Base-by-base conservation (phyloP, 2,797 vertebrate genomes). In the Catostomus latipinnis region DNA sequence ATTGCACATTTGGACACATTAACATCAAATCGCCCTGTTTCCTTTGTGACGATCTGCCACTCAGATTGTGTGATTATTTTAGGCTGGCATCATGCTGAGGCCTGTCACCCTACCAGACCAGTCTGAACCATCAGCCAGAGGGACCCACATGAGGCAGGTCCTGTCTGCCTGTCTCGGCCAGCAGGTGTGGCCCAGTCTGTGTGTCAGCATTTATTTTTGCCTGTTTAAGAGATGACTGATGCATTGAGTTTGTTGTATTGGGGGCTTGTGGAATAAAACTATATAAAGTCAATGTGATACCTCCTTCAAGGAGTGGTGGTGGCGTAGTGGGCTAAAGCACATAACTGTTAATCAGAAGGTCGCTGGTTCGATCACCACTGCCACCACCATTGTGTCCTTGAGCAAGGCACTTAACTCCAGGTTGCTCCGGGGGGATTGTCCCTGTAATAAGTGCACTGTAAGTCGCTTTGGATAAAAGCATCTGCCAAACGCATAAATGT, bases 31-130 rank as follows among this genome's bases (percentile, higher is more conserved):
- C 58, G 16, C 16, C 9, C 58, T 43, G 11, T 62, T 11, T 62
- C 22, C 60, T 16, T 62, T 9, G 6, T 7, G 48, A 49, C 9
- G 48, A 49, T 5, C 48, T 49, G 34, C 34, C 34, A 34, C 34
- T 34, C 34, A 34, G 34, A 3, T 46, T 65, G 48, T 61, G 57
- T 34, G 66, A 11, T 77, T 34, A 69, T 68, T 61, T 78, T 78
- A 70, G n/a, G 12, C 6, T 7, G 14, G 79, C 73, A 46, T 71
- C 83, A 82, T 74, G 74, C 65, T 69, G 85, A 84, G 82, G 62
- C 82, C 81, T 89, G 85, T 87, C 89, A 88, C 86, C 68, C 81
- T 87, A 86, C 84, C 86, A 85, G 79, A 83, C 71, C 10, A 62
- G 73, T 89, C 83, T 79, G 85, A 87, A 82, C 83, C 82, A 16